phyloP scores from a whole-genome alignment of 2,797 vertebrate genomes.

The Cossypha dichroa region DNA sequence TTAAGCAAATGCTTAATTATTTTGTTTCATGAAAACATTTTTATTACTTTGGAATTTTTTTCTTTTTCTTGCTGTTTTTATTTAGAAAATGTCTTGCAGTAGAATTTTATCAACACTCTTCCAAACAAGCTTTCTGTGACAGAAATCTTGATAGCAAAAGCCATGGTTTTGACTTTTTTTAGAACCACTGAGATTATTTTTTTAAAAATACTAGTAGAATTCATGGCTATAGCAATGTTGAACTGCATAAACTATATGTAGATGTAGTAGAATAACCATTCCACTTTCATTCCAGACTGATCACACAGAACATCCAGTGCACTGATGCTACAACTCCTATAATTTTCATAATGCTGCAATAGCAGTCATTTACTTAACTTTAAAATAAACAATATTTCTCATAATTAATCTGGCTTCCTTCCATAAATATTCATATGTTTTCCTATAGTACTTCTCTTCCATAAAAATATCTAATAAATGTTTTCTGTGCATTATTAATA shows the following conservation, averaged over 20 bases:
- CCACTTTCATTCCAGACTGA: constrained; percentile 46
- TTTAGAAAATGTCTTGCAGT: constrained; percentile 76
- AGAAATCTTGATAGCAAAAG: constrained; percentile 78
- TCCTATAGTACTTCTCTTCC: constrained; percentile 71
- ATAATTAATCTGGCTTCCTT: constrained; percentile 71
- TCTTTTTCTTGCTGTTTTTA: constrained; percentile 64
- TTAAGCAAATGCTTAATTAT: constrained; percentile 76
- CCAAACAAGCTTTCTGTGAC: constrained; percentile 74
- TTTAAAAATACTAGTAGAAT: constrained; percentile 78
- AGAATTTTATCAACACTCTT: constrained; percentile 75
- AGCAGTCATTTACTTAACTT: constrained; percentile 61
- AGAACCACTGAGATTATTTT: constrained; percentile 72
- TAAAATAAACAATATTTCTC: constrained; percentile 73
- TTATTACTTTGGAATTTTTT: constrained; percentile 81
- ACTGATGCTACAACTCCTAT: constrained; percentile 29
- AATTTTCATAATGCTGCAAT: constrained; percentile 31
- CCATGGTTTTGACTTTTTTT: constrained; percentile 52
- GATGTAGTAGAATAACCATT: constrained; percentile 38
- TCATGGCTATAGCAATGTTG: constrained; percentile 74
- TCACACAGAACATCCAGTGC: constrained; percentile 16
- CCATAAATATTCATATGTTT: constrained; percentile 77
- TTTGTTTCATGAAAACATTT: constrained; percentile 76
- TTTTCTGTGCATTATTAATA: constrained; percentile 79
- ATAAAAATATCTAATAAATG: constrained; percentile 83
- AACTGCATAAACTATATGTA: constrained; percentile 49